These are phyloP conservation scores for Pseudolycoriella hygida DNA, from an alignment of 2,888 invertebrate species.

Conservation along the genomic window DNA sequence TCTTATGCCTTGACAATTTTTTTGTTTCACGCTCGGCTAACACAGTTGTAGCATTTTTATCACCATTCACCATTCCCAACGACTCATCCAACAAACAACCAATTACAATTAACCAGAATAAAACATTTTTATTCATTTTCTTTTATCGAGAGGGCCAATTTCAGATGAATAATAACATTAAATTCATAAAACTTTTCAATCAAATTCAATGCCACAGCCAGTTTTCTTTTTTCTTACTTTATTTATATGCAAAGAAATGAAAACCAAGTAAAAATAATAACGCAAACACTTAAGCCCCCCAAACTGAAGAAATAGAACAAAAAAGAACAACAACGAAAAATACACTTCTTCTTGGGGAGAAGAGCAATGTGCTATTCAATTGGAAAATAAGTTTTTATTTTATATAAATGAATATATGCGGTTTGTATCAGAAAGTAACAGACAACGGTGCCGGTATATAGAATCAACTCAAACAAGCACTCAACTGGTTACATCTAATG, in stretches of 20 bases:
- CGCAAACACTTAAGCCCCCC: neutral
- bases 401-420: no score
- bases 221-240: neutral
- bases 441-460: no score
- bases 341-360: neutral
- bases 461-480: no score
- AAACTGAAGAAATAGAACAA: neutral
- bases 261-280: neutral
- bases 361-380: neutral
- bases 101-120: neutral
- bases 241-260: neutral
- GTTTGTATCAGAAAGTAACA: no score
- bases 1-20: conserved; percentile 22
- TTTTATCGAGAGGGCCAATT: neutral
- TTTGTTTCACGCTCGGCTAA: neutral
- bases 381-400: neutral
- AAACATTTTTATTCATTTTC: neutral
- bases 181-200: neutral
- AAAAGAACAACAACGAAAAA: neutral
- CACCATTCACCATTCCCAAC: neutral
- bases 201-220: neutral
- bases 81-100: neutral
- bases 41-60: neutral
- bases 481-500: no score
- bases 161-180: no score